These are phyloP conservation scores for Erpetoichthys calabaricus DNA, from an alignment of 2,797 vertebrate species.

Conservation along the genomic window DNA sequence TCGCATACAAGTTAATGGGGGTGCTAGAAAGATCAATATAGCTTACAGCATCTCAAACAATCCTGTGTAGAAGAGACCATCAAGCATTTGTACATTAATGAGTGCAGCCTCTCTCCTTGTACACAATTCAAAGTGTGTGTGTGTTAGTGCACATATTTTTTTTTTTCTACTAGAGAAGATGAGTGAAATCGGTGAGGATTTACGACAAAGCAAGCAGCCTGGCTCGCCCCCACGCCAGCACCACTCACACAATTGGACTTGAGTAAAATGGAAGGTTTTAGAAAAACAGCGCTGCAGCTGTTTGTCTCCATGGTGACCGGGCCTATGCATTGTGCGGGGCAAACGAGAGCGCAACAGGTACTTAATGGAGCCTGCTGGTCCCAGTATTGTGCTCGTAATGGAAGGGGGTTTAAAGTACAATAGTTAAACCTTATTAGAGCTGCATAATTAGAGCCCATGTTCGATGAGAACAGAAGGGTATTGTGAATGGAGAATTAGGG, in stretches of 20 bases:
- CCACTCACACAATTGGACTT: neutral
- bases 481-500: neutral
- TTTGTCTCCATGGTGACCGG: constrained; percentile 53
- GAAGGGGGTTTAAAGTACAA: constrained; percentile 8
- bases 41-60: no score
- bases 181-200: no score
- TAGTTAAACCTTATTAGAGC: neutral
- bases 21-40: no score
- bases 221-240: neutral
- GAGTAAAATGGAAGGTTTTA: constrained; percentile 25
- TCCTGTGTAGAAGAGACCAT: no score
- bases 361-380: constrained; percentile 36
- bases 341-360: constrained; percentile 53
- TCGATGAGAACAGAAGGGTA: neutral
- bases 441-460: neutral
- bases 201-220: neutral
- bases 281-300: constrained; percentile 34
- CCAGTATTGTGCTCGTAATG: constrained; percentile 17
- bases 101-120: no score
- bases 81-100: no score
- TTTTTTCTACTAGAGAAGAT: no score
- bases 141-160: no score
- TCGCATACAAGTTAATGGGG: no score
- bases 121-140: no score
- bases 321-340: constrained; percentile 37